Evolutionary conservation across 2,113 vertebrate genomes (phyloP).

Genomic region (Equus przewalskii): DNA sequence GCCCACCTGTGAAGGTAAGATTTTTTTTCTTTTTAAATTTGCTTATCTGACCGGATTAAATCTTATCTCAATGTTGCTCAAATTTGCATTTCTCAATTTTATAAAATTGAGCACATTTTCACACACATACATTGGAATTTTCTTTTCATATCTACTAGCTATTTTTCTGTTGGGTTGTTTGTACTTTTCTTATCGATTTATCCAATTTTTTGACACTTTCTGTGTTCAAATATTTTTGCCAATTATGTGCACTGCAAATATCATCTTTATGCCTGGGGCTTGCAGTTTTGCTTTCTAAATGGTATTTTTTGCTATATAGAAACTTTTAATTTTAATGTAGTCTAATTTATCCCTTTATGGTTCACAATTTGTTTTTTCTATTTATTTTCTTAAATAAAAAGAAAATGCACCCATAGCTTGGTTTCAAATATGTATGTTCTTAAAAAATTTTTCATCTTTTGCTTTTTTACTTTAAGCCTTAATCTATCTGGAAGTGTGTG

Average conservation of each 20-base stretch:
- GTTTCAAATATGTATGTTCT: background rate
- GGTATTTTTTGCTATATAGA: background rate
- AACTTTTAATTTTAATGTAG: background rate
- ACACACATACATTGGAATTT: background rate
- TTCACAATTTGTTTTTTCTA: background rate
- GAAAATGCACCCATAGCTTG: background rate
- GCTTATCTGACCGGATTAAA: background rate
- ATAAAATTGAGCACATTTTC: background rate
- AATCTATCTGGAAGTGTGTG: background rate
- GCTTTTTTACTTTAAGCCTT: background rate
- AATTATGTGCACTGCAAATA: background rate
- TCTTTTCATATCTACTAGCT: background rate
- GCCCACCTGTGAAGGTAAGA: background rate
- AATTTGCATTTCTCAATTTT: background rate
- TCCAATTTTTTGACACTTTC: background rate
- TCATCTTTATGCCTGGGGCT: background rate
- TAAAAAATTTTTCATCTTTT: background rate
- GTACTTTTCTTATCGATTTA: background rate
- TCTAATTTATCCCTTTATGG: background rate
- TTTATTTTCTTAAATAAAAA: background rate
- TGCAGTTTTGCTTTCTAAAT: background rate
- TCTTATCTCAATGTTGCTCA: background rate
- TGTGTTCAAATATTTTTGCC: background rate
- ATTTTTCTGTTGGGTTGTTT: background rate
- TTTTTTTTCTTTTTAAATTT: background rate